Evolutionary conservation across 2,113 vertebrate genomes (phyloP).

Genomic region (Vanacampus margaritifer): DNA sequence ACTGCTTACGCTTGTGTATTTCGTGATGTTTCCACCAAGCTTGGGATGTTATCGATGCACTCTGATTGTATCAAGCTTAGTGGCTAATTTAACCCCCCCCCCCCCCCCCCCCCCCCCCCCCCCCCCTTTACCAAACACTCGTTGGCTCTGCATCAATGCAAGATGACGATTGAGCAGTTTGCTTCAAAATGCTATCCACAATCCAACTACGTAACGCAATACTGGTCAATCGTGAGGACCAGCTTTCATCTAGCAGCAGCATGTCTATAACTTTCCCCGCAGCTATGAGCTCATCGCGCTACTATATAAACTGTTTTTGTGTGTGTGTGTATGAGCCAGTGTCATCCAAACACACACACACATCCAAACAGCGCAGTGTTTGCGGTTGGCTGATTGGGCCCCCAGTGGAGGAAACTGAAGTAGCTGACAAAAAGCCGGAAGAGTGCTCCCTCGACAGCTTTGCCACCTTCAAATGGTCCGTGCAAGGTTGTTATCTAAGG

Average conservation of each 20-base stretch:
- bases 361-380: constrained; percentile 27
- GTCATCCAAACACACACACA: constrained; percentile 23
- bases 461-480: constrained; percentile 42
- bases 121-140: no score
- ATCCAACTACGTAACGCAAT: background rate
- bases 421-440: constrained; percentile 26
- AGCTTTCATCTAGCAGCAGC: background rate
- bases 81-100: no score
- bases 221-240: background rate
- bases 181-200: background rate
- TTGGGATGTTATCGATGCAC: no score
- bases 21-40: no score
- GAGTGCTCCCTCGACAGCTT: constrained; percentile 45
- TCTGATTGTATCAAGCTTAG: no score
- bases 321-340: background rate
- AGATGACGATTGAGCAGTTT: background rate
- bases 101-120: no score
- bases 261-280: background rate
- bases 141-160: background rate
- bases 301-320: no score
- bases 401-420: constrained; percentile 22
- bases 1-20: no score
- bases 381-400: constrained; percentile 47
- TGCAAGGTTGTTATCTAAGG: constrained; percentile 43
- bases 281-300: background rate